Evolutionary conservation across 2,797 vertebrate species (phyloP), one percentile per base, ranked within the genome.

Genomic region (Cynopterus sphinx): DNA sequence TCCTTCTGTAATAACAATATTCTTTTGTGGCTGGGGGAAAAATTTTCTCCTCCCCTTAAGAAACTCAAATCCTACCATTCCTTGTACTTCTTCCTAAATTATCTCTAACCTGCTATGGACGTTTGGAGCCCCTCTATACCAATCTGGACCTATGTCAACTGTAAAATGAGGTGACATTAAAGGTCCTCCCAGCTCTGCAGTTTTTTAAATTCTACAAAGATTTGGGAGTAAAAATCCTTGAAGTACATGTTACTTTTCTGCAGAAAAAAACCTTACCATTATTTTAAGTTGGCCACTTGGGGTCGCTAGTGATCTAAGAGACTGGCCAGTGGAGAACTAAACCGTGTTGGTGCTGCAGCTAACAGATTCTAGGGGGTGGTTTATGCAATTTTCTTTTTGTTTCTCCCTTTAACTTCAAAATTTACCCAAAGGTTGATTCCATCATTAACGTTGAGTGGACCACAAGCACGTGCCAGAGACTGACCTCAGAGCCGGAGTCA

Each of bases 221-320:
- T 73, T 78, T 87, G 49, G 33, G 36, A 90, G 17, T 19, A 31
- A 75, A 61, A 88, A 77, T 31, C 5, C n/a, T 84, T 39, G 10
- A 92, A 73, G 33, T 2, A 5, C 2, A 2, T 1, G 2, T 79
- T 93, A 87, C 51, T 92, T 92, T 86, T 70, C 33, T 33, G 26
- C 28, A 79, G 41, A 31, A 43, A 53, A 51, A 24, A 39, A 43
- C 36, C n/a, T 1, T 2, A 82, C n/a, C 31, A 43, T 84, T 63
- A 36, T 87, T 51, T 87, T 10, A 28, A 59, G 22, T 33, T 74
- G 84, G 92, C 90, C 98, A 97, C 98, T 96, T 98, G 98, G 96
- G 97, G 98, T 98, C 98, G 91, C 97, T 98, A 97, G 94, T 2
- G 97, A 97, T 97, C 98, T 15, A 90, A 96, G 85, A 98, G 81